phyloP scores from a whole-genome alignment of 2,888 invertebrate genomes.

The Parasteatoda lunata region DNA sequence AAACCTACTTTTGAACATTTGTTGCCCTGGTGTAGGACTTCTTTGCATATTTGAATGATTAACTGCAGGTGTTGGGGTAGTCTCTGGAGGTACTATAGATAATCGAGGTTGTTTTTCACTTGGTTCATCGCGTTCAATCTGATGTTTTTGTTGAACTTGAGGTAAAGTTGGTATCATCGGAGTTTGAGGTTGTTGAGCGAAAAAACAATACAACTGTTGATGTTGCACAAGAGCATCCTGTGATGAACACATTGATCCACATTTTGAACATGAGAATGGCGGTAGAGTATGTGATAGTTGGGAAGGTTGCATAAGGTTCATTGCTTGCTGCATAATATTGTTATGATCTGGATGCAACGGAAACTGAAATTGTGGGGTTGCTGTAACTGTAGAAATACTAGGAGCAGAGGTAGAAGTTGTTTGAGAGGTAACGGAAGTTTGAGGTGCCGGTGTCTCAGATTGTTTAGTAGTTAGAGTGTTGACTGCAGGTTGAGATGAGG shows the following conservation, averaged over 20 bases:
- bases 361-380: conserved; percentile 55
- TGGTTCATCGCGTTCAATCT: conserved; percentile 21
- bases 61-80: conserved; percentile 35
- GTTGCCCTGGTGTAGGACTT: conserved; percentile 62
- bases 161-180: conserved; percentile 29
- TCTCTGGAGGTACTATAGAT: conserved; percentile 6
- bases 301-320: conserved; percentile 44
- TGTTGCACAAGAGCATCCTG: conserved; percentile 64
- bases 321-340: conserved; percentile 56
- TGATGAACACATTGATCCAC: conserved; percentile 55
- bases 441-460: neutral
- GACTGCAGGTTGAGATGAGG: neutral
- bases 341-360: conserved; percentile 61
- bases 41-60: conserved; percentile 17
- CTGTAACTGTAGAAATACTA: conserved; percentile 10
- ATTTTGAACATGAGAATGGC: conserved; percentile 45
- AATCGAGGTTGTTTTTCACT: conserved; percentile 52
- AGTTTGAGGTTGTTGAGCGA: conserved; percentile 35
- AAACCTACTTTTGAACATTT: conserved; percentile 61
- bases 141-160: conserved; percentile 3
- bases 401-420: neutral
- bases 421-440: conserved; percentile 5
- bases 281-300: conserved; percentile 28
- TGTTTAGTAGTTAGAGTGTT: neutral
- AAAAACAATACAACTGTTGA: conserved; percentile 62